Conservation (phyloP, 2,797 vertebrate species). For the Nyctalus aviator region DNA sequence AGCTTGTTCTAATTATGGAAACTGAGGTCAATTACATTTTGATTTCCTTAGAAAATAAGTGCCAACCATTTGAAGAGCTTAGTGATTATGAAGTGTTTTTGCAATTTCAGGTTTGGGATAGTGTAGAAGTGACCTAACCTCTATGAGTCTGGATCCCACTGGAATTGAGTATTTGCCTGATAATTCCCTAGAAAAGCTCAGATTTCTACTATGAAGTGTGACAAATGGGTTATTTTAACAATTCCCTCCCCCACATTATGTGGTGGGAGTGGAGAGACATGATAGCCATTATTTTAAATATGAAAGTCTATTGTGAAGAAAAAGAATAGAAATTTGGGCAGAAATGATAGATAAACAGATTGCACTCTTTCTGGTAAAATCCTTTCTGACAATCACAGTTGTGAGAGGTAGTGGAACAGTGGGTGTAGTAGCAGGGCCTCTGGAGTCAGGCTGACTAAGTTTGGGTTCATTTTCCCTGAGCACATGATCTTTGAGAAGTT, state of each 20-base stretch:
- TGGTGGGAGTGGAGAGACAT: neutral
- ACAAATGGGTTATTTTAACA: neutral
- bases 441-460: neutral
- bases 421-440: neutral
- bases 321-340: neutral
- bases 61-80: neutral
- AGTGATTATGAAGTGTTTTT: neutral
- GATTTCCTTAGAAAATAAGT: constrained; percentile 34
- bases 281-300: neutral
- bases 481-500: neutral
- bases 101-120: neutral
- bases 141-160: neutral
- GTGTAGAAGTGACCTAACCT: neutral
- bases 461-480: neutral
- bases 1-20: constrained; percentile 20
- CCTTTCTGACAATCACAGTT: neutral
- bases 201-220: neutral
- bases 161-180: neutral
- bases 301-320: neutral
- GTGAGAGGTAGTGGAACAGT: neutral
- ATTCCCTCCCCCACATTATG: neutral
- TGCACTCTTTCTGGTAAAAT: neutral
- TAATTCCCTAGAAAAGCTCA: neutral
- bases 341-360: neutral
- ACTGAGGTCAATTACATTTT: constrained; percentile 38